phyloP scores from a whole-genome alignment of 1,140 invertebrate species.

The Ericerus pela region DNA sequence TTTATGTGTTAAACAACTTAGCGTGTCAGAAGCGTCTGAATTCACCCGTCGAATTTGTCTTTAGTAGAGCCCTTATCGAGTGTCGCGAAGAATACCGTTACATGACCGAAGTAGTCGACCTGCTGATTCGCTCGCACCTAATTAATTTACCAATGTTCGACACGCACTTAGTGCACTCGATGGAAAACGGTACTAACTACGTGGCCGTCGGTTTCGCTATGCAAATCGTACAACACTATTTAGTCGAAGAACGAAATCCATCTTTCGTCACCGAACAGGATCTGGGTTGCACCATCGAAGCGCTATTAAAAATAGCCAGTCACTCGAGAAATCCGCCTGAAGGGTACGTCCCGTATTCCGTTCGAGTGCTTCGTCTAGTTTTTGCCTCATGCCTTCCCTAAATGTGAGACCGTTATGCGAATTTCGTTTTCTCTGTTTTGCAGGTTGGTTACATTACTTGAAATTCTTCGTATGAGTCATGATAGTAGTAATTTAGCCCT shows the following conservation, averaged over 20 bases:
- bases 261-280: constrained; percentile 66
- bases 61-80: constrained; percentile 46
- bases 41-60: constrained; percentile 15
- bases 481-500: constrained; percentile 44
- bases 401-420: neutral
- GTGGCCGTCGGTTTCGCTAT: constrained; percentile 77
- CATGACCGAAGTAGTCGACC: constrained; percentile 82
- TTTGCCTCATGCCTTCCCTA: neutral
- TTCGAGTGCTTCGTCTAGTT: neutral
- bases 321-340: constrained; percentile 64
- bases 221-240: constrained; percentile 74
- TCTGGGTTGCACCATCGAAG: constrained; percentile 69
- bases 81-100: constrained; percentile 74
- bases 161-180: constrained; percentile 60
- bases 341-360: constrained; percentile 39
- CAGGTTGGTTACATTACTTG: constrained; percentile 52
- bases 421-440: constrained; percentile 21
- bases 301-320: constrained; percentile 52
- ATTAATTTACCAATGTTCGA: constrained; percentile 65
- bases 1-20: neutral
- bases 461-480: constrained; percentile 54
- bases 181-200: constrained; percentile 75
- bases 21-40: neutral
- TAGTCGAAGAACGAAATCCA: constrained; percentile 70
- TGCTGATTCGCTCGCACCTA: constrained; percentile 57